Evolutionary conservation across 1,140 invertebrate genomes (phyloP).

Genomic region (Melitaea cinxia): DNA sequence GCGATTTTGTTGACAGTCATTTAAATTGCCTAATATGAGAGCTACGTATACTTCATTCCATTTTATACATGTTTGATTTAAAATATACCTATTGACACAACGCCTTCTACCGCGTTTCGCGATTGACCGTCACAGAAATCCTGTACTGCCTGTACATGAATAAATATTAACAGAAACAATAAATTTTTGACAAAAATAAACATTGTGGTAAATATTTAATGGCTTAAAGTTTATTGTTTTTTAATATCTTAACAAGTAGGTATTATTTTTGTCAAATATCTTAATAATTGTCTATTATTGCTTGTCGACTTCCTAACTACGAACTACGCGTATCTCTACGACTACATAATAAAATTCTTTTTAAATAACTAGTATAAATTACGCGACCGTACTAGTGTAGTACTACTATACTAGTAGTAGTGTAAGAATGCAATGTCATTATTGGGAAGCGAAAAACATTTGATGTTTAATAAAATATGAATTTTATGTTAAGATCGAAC

Average conservation of each 20-base stretch:
- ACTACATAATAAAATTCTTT: slow-evolving; percentile 4
- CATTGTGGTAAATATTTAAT: not conserved
- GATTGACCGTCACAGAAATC: too few species aligned
- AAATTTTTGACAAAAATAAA: slow-evolving; percentile 64
- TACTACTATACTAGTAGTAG: not conserved
- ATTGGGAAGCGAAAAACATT: not conserved
- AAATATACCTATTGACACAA: too few species aligned
- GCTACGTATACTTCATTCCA: too few species aligned
- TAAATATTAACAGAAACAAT: not conserved
- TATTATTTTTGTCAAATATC: slow-evolving; percentile 67
- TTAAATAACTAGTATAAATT: not conserved
- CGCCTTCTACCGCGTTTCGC: too few species aligned
- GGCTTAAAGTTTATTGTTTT: not conserved
- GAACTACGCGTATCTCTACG: slow-evolving; percentile 14
- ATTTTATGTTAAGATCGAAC: not conserved
- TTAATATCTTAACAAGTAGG: not conserved
- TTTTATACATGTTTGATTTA: too few species aligned
- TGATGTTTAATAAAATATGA: not conserved
- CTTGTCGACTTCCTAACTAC: slow-evolving; percentile 68
- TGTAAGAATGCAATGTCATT: not conserved
- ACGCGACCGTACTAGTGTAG: not conserved
- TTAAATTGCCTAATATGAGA: too few species aligned
- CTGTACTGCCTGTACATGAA: not conserved
- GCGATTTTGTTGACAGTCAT: too few species aligned
- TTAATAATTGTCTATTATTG: slow-evolving; percentile 70